These are phyloP conservation scores for Drosophila maculinotata DNA, from an alignment of 2,888 invertebrate genomes.

Conservation along the genomic window DNA sequence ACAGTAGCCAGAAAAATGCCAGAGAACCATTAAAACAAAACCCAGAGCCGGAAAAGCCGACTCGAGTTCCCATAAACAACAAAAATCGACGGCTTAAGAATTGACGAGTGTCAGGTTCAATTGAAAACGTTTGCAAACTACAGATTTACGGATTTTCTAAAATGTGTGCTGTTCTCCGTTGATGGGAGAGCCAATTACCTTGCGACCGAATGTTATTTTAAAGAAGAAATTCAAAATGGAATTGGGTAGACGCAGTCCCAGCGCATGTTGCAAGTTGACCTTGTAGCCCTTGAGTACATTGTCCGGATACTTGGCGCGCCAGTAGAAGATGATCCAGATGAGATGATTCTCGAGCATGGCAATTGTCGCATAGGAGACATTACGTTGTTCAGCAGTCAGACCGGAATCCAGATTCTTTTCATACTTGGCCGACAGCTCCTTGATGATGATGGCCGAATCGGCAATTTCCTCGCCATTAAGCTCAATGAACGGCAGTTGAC, in stretches of 20 bases:
- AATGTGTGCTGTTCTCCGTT: too few species aligned
- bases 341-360: slow-evolving; percentile 98
- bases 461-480: slow-evolving; percentile 97
- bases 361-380: slow-evolving; percentile 95
- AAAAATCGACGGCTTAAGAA: slow-evolving; percentile 11
- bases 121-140: slow-evolving; percentile 4
- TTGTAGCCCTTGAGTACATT: slow-evolving; percentile 95
- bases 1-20: slow-evolving; percentile 28
- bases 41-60: slow-evolving; percentile 51
- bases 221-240: slow-evolving; percentile 95
- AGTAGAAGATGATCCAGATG: slow-evolving; percentile 95
- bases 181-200: slow-evolving; percentile 87
- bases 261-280: slow-evolving; percentile 94
- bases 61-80: slow-evolving; percentile 51
- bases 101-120: slow-evolving; percentile 20
- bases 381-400: slow-evolving; percentile 93
- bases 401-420: slow-evolving; percentile 93
- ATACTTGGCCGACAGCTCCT: slow-evolving; percentile 93
- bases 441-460: slow-evolving; percentile 95
- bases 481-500: slow-evolving; percentile 97
- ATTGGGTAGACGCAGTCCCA: slow-evolving; percentile 95
- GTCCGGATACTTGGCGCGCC: slow-evolving; percentile 97
- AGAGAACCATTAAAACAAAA: slow-evolving; percentile 30
- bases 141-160: background rate
- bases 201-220: slow-evolving; percentile 93